Evolutionary conservation across 1,140 invertebrate species (phyloP).

Genomic region (Grapholita molesta): DNA sequence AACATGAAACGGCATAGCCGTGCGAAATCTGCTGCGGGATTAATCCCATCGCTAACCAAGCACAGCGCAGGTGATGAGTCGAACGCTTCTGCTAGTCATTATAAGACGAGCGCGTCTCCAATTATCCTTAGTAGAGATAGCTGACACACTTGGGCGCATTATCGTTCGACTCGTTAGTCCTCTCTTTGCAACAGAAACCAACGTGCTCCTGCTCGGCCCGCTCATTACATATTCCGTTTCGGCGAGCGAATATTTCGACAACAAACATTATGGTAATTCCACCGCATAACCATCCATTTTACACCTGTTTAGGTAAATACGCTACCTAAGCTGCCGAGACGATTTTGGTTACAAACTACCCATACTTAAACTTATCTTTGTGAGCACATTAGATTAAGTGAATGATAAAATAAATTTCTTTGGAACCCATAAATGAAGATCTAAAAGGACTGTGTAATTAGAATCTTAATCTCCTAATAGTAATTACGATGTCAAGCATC

Average conservation of each 20-base stretch:
- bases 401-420: background rate
- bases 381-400: background rate
- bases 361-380: conserved; percentile 20
- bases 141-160: background rate
- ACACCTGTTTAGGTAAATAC: conserved; percentile 68
- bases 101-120: background rate
- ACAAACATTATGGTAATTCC: conserved; percentile 70
- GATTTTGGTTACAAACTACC: conserved; percentile 39
- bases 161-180: background rate
- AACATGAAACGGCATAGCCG: conserved; percentile 38
- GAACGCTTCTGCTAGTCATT: background rate
- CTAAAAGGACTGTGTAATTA: background rate
- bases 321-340: conserved; percentile 44
- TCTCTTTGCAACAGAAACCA: background rate
- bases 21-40: conserved; percentile 40
- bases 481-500: background rate
- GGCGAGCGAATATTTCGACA: conserved; percentile 58
- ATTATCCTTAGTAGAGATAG: background rate
- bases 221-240: conserved; percentile 62
- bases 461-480: background rate
- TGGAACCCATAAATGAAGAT: background rate
- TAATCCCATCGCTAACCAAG: background rate
- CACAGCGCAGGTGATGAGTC: background rate
- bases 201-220: conserved; percentile 28
- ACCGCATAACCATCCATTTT: conserved; percentile 61